Conservation (phyloP, 2,797 vertebrate genomes). For the Centroberyx gerrardi region DNA sequence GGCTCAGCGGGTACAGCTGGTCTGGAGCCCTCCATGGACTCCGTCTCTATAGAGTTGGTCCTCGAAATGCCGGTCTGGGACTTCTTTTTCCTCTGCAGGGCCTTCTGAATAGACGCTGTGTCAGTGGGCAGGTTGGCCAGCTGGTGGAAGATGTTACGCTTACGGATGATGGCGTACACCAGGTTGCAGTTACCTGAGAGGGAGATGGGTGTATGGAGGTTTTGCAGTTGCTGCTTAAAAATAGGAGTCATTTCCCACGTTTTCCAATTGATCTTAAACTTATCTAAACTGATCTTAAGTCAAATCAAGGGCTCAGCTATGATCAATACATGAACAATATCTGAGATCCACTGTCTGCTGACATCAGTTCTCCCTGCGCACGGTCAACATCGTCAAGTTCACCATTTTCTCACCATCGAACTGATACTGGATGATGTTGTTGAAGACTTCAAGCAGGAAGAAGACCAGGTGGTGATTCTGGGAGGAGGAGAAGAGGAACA, state of each 20-base stretch:
- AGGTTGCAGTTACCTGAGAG: conserved; percentile 91
- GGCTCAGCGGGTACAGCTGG: conserved; percentile 91
- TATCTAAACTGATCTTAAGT: neutral
- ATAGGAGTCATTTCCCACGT: no score
- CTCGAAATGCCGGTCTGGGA: conserved; percentile 83
- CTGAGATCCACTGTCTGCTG: neutral
- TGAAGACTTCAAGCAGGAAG: conserved; percentile 97
- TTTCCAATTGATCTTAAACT: neutral
- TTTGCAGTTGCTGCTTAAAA: no score
- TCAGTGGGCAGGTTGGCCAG: conserved; percentile 92
- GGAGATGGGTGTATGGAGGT: neutral
- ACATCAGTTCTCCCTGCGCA: neutral
- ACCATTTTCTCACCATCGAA: conserved; percentile 90
- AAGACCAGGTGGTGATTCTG: conserved; percentile 98
- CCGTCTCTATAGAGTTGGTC: conserved; percentile 85
- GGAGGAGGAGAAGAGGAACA: conserved; percentile 93
- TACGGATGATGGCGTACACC: conserved; percentile 93
- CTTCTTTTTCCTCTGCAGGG: conserved; percentile 87
- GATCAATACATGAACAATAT: neutral
- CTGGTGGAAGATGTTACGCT: conserved; percentile 92
- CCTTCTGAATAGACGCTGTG: conserved; percentile 86
- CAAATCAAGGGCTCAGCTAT: neutral
- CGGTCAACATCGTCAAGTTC: neutral
- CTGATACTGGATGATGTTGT: conserved; percentile 99
- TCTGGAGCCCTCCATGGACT: conserved; percentile 89